Conservation (phyloP, 2,888 invertebrate genomes). For the Frankliniella intonsa region DNA sequence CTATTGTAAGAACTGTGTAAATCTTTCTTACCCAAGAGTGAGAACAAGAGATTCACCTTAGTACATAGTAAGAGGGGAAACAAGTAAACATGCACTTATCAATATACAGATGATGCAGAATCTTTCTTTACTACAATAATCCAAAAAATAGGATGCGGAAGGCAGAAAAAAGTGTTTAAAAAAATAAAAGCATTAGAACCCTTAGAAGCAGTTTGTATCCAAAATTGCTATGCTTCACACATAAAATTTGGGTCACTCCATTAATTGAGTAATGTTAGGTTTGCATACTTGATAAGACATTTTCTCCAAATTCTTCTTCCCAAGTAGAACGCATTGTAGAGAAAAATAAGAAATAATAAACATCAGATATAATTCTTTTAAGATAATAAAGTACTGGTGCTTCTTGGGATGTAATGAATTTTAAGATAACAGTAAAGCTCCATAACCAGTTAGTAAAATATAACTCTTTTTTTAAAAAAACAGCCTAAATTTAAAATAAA, state of each 20-base stretch:
- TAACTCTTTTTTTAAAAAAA: background rate
- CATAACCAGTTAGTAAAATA: no score
- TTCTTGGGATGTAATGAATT: no score
- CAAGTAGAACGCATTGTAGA: background rate
- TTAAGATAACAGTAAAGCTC: no score
- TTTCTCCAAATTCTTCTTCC: background rate
- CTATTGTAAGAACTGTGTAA: background rate
- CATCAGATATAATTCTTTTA: background rate
- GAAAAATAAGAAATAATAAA: background rate
- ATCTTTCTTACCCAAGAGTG: no score
- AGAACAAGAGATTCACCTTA: no score
- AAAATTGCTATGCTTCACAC: background rate
- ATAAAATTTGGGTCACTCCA: background rate
- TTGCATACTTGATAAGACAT: background rate
- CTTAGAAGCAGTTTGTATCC: no score
- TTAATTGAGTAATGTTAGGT: background rate
- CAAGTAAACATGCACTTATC: no score
- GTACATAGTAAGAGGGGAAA: no score
- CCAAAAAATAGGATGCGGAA: background rate
- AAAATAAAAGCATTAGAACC: no score
- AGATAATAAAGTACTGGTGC: no score
- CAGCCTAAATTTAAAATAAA: constrained; percentile 17
- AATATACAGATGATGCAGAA: no score
- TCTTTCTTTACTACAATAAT: background rate
- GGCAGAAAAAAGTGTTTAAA: background rate